A percentile compares a stretch with the other conserved stretches of the same genome.
phyloP scores from a whole-genome alignment of 2,113 vertebrate species.

The Eudorcas thomsonii region DNA sequence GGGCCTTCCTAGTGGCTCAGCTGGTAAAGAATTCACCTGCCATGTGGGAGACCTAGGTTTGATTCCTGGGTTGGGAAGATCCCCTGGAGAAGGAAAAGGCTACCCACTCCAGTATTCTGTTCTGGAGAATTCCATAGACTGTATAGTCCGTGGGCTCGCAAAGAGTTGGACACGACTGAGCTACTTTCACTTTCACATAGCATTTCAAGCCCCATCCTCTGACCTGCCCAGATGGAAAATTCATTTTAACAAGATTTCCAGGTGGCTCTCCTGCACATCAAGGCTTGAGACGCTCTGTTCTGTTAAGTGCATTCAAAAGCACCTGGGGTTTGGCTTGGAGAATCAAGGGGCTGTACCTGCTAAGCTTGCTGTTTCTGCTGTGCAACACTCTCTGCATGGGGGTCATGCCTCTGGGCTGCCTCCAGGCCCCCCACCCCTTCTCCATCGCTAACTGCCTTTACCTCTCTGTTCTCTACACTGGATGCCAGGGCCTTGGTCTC shows the following conservation, averaged over 20 bases:
- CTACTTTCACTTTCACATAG: background rate
- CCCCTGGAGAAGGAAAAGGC: background rate
- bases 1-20: background rate
- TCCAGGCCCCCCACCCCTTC: background rate
- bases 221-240: background rate
- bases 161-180: background rate
- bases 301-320: background rate
- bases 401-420: background rate
- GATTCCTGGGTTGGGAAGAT: background rate
- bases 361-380: background rate
- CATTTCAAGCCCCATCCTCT: background rate
- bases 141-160: background rate
- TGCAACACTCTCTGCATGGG: background rate
- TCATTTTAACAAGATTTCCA: constrained; percentile 12
- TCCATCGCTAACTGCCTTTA: background rate
- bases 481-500: background rate
- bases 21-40: background rate
- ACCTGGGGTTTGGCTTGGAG: background rate
- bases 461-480: background rate
- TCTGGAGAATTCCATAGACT: background rate
- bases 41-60: background rate
- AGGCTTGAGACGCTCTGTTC: background rate
- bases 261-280: background rate
- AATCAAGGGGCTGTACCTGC: background rate
- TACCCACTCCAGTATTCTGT: background rate